Evolutionary conservation across 1,140 invertebrate species (phyloP).

Genomic region (Apocrypta bakeri): DNA sequence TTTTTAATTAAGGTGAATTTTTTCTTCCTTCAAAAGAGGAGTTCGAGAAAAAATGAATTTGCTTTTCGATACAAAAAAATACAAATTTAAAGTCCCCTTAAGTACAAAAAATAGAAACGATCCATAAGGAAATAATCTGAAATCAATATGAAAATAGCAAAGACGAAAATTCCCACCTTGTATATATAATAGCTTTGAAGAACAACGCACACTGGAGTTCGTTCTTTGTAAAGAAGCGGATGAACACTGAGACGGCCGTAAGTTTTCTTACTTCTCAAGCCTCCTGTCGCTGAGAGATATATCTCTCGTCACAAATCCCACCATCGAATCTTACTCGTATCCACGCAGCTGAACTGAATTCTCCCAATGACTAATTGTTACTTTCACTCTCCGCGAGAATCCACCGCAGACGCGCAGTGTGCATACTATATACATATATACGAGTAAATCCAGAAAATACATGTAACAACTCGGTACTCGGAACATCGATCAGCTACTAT

Average conservation of each 20-base stretch:
- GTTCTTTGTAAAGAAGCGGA: conserved; percentile 43
- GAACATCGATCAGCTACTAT: too few relatives aligned
- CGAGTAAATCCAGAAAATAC: too few relatives aligned
- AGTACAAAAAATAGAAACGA: too few relatives aligned
- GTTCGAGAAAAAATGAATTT: too few relatives aligned
- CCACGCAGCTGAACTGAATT: conserved; percentile 54
- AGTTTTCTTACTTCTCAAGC: conserved; percentile 6
- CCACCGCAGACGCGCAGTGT: not conserved
- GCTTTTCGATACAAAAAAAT: too few relatives aligned
- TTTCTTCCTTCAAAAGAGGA: too few relatives aligned
- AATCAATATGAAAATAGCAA: too few relatives aligned
- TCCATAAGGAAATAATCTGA: too few relatives aligned
- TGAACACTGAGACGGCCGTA: not conserved
- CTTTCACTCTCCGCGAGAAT: conserved; percentile 65
- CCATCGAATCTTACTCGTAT: conserved; percentile 53
- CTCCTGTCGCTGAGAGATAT: conserved; percentile 4
- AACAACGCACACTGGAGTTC: conserved; percentile 26
- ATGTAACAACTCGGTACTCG: too few relatives aligned
- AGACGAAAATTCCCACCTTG: not conserved
- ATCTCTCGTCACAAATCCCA: conserved; percentile 59
- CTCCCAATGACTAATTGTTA: conserved; percentile 61
- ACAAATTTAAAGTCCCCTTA: too few relatives aligned
- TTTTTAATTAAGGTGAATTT: too few relatives aligned
- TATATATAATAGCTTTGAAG: not conserved
- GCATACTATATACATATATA: not conserved